Evolutionary conservation across 1,140 invertebrate genomes (phyloP).

Genomic region (Samia ricini): DNA sequence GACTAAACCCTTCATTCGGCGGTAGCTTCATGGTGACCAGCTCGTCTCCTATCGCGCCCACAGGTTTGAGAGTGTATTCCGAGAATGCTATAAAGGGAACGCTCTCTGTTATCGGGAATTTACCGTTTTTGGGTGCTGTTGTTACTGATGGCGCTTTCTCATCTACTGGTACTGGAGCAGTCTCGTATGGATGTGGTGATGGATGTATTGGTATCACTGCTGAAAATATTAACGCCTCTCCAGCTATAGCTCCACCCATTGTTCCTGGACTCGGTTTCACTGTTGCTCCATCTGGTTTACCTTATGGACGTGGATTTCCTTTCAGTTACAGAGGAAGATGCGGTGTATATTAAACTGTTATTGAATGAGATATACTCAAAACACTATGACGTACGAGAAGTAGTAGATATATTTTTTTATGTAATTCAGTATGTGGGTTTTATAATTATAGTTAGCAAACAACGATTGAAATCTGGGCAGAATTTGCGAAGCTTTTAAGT

Average conservation of each 20-base stretch:
- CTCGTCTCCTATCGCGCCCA: constrained; percentile 33
- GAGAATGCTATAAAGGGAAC: constrained; percentile 42
- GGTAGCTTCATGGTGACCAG: constrained; percentile 20
- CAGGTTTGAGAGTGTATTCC: constrained; percentile 34
- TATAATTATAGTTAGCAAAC: not conserved
- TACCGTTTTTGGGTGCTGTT: constrained; percentile 35
- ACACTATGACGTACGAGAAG: not conserved
- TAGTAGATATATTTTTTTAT: not conserved
- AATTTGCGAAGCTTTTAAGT: not conserved
- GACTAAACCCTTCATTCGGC: constrained; percentile 17
- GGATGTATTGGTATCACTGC: constrained; percentile 10
- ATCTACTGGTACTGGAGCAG: constrained; percentile 26
- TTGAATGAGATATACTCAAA: not conserved
- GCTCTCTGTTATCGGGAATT: constrained; percentile 29
- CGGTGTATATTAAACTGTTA: not conserved
- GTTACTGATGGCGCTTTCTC: constrained; percentile 33
- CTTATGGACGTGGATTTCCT: not conserved
- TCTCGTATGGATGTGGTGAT: constrained; percentile 36
- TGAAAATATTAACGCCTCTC: not conserved
- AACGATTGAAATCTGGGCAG: not conserved
- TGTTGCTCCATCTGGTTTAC: not conserved
- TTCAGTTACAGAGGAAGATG: not conserved
- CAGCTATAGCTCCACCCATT: not conserved
- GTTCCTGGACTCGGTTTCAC: no score
- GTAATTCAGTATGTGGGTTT: not conserved